Evolutionary conservation across 1,140 invertebrate genomes (phyloP).

Genomic region (Drosophila bocki): DNA sequence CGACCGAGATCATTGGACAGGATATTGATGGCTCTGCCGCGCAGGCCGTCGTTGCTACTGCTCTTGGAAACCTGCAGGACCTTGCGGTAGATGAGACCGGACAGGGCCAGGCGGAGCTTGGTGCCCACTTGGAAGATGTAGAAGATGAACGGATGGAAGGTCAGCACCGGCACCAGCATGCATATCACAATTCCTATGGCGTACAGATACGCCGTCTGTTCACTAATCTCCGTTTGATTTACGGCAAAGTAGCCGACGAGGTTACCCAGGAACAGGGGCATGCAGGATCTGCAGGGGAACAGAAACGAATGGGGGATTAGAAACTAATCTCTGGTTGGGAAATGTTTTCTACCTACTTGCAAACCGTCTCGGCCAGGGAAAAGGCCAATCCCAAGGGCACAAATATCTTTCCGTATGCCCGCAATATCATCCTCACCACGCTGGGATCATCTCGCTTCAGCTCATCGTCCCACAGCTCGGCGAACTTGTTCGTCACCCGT

Average conservation of each 20-base stretch:
- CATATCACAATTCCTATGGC: constrained; percentile 90
- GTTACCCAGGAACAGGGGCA: constrained; percentile 89
- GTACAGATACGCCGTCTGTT: constrained; percentile 88
- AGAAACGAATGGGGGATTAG: constrained; percentile 25
- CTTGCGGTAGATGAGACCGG: constrained; percentile 94
- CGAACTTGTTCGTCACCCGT: constrained; percentile 72
- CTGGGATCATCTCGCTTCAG: constrained; percentile 85
- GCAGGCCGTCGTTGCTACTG: constrained; percentile 91
- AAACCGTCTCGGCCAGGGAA: constrained; percentile 86
- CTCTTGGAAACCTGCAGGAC: constrained; percentile 88
- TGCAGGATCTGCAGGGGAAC: constrained; percentile 87
- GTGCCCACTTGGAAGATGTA: constrained; percentile 90
- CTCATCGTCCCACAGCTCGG: constrained; percentile 74
- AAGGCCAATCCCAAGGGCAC: constrained; percentile 86
- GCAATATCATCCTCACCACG: constrained; percentile 86
- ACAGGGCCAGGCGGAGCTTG: constrained; percentile 91
- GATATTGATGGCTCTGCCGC: constrained; percentile 94
- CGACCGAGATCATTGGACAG: constrained; percentile 93
- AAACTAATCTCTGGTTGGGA: background rate
- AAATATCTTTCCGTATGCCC: constrained; percentile 86
- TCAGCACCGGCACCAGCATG: constrained; percentile 87
- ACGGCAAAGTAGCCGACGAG: constrained; percentile 90
- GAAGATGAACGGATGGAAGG: constrained; percentile 92
- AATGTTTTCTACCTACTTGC: constrained; percentile 85
- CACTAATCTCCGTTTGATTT: constrained; percentile 84